Base-by-base conservation (phyloP, 1,140 invertebrate genomes). In the Asbolus verrucosus region DNA sequence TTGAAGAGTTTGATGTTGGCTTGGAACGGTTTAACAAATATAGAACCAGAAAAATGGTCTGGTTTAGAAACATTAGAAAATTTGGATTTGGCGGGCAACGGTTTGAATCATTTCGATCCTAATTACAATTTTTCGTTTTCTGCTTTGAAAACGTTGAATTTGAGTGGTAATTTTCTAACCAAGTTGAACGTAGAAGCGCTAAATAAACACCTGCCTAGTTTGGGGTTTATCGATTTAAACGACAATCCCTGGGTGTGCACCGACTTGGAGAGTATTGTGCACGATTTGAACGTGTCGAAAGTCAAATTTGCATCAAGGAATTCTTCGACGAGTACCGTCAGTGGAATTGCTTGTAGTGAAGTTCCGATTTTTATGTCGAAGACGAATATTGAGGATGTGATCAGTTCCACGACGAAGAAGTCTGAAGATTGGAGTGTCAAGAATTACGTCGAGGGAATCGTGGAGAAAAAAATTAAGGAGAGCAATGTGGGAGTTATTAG, bases 201-300 rank as follows among this genome's bases (percentile, higher is more conserved):
- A 11, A 39, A 19, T 9, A 41, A 24, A 6, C 36, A 50, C 13
- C 13, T 66, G 16, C 63, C 63, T 6, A 19, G 13, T 4, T 16
- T 66, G 27, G 16, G 19, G 6, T 16, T 46, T 15, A 46, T 66
- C 9, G 39, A 66, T 46, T 66, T 66, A 3, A 66, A 66, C 16
- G 14, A 21, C 16, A 66, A 66, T 66, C n/a, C 39, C n/a, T 50
- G 39, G 63, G 14, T 43, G 15, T 66, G 63, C 21, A 13, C 24
- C 13, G 63, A 66, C 24, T 11, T 66, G 19, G 9, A 27, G 3
- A 6, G 15, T 6, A 46, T 46, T 9, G n/a, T 54, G 5, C 41
- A 15, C 21, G 46, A 54, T 27, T 31, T 54, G 46, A 54, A 54
- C 11, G 19, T 27, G 15, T 54, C 46, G 1, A 2, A 14, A n/a